Evolutionary conservation across 2,113 vertebrate species (phyloP).

Genomic region (Pterocles orientalis): DNA sequence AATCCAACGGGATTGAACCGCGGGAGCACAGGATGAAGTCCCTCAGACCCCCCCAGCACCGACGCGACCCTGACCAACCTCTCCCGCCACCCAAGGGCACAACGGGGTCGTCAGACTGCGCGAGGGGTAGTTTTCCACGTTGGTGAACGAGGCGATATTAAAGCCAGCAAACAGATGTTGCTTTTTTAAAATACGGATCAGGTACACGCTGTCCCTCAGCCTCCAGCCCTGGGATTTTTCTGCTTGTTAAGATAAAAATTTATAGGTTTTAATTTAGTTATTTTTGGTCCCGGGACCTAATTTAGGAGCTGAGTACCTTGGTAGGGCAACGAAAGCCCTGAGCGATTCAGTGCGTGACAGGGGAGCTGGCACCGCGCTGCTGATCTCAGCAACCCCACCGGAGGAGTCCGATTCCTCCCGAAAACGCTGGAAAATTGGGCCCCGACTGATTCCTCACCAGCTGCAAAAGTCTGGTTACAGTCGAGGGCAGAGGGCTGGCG

Average conservation of each 20-base stretch:
- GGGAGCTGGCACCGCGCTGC: neutral
- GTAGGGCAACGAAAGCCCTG: constrained; percentile 24
- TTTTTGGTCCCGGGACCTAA: constrained; percentile 45
- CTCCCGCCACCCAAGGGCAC: neutral
- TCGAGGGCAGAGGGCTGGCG: neutral
- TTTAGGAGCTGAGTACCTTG: constrained; percentile 47
- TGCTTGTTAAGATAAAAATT: constrained; percentile 40
- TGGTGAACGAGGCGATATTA: neutral
- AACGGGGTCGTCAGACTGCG: fast-evolving
- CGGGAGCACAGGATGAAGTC: neutral
- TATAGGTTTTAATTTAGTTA: constrained; percentile 57
- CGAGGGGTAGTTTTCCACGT: neutral
- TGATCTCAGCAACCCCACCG: neutral
- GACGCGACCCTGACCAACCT: fast-evolving
- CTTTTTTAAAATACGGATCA: neutral
- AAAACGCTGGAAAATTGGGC: neutral
- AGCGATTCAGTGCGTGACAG: neutral
- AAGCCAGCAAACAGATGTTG: neutral
- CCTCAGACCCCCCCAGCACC: neutral
- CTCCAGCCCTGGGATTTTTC: constrained; percentile 46
- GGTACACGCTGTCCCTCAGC: constrained; percentile 16
- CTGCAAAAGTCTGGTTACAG: neutral
- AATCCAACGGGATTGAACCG: neutral
- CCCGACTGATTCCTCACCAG: neutral
- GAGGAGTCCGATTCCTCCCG: neutral